A percentile compares a stretch with the other conserved stretches of the same genome.
These are phyloP conservation scores for Dermolepida albohirtum DNA, from an alignment of 2,888 invertebrate genomes.

Conservation along the genomic window DNA sequence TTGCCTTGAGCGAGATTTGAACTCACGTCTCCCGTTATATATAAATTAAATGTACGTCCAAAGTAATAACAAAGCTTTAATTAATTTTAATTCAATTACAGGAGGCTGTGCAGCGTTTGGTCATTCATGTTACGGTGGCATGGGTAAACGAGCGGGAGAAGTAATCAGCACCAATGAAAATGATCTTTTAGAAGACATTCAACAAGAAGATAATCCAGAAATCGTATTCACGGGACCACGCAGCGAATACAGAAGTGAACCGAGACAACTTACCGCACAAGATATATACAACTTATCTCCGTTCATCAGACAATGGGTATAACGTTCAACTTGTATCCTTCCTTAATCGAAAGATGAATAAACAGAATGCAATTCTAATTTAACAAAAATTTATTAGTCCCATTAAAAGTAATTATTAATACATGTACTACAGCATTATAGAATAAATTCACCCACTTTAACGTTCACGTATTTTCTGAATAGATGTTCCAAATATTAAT, in stretches of 20 bases:
- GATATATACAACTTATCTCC: conserved; percentile 59
- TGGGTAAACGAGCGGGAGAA: conserved; percentile 73
- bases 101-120: conserved; percentile 80
- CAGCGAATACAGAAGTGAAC: conserved; percentile 47
- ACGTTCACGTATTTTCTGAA: too few species aligned
- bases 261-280: conserved; percentile 49
- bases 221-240: conserved; percentile 55
- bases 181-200: conserved; percentile 55
- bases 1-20: too few species aligned
- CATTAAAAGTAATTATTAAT: too few species aligned
- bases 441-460: too few species aligned
- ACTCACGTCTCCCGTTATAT: too few species aligned
- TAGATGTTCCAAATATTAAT: too few species aligned
- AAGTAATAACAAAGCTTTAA: background rate
- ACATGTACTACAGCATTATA: too few species aligned
- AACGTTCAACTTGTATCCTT: conserved; percentile 20
- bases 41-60: too few species aligned
- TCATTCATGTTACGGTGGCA: conserved; percentile 81
- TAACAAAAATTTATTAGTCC: background rate
- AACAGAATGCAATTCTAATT: background rate
- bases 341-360: background rate
- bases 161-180: conserved; percentile 59
- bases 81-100: conserved; percentile 59
- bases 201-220: conserved; percentile 53
- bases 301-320: conserved; percentile 65